A percentile compares a stretch with the other conserved stretches of the same genome.
phyloP scores from a whole-genome alignment of 1,140 invertebrate genomes.

The Plodia interpunctella region DNA sequence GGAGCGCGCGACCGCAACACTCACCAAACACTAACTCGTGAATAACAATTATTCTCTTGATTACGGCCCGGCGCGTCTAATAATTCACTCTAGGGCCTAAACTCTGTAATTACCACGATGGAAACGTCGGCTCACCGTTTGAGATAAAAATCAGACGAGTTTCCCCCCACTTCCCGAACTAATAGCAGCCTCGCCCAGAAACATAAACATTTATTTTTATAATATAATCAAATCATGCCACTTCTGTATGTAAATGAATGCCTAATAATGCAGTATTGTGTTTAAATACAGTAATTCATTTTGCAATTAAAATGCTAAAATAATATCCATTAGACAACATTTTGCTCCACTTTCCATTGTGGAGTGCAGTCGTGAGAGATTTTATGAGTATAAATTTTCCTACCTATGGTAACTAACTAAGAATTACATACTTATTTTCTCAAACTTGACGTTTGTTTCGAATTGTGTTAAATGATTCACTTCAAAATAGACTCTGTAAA shows the following conservation, averaged over 20 bases:
- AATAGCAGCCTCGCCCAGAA: slow-evolving; percentile 48
- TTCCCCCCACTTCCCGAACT: slow-evolving; percentile 34
- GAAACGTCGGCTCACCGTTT: slow-evolving; percentile 69
- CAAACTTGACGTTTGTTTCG: no score
- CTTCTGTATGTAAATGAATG: slow-evolving; percentile 10
- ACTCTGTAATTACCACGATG: slow-evolving; percentile 71
- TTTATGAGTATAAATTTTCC: no score
- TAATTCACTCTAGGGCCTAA: slow-evolving; percentile 70
- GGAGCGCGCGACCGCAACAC: slow-evolving; percentile 42
- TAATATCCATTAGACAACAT: not conserved
- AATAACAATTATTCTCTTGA: slow-evolving; percentile 71
- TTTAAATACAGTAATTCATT: not conserved
- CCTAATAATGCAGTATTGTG: not conserved
- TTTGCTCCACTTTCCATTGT: no score
- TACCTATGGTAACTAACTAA: no score
- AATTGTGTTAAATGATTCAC: no score
- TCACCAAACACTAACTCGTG: slow-evolving; percentile 51
- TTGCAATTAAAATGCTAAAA: not conserved
- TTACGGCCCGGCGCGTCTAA: slow-evolving; percentile 64
- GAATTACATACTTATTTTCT: no score
- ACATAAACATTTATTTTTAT: slow-evolving; percentile 65
- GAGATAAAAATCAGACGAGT: slow-evolving; percentile 63
- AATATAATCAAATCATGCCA: slow-evolving; percentile 22
- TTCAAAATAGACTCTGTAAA: no score
- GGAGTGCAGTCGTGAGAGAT: no score